Evolutionary conservation across 1,140 invertebrate species (phyloP), one percentile per base, ranked within the genome.

Genomic region (Rhyzopertha dominica): DNA sequence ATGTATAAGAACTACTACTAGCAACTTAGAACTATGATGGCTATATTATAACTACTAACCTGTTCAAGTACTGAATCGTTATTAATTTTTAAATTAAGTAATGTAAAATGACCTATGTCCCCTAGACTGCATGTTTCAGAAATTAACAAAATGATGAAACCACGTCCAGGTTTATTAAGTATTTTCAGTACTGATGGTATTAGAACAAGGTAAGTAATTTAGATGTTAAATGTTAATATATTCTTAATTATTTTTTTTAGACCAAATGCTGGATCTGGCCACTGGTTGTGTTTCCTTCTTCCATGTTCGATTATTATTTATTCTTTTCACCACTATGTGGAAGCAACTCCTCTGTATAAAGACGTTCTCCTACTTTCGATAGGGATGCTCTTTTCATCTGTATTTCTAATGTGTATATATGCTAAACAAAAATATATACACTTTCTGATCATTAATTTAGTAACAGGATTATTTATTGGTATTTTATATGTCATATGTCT

Each of bases 211-310:
- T 34, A 20, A 16, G 19, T 32, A 35, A n/a, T n/a, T 35, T 31
- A 26, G 8, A 36, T 18, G 19, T 8, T 45, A 45, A 25, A 16
- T 37, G 14, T 7, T 20, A 14, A 30, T 30, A 8, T 19, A 20
- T 29, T 14, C 3, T 16, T 23, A 30, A 5, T 19, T 22, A 1
- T 36, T 29, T 16, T 50, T 72, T 69, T 41, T 63, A 74, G 72
- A 57, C 67, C 63, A 51, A 69, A 74, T 48, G 66, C 66, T 17
- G 66, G 61, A 19, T 53, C 67, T 43, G 78, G 78, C 58, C 52
- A 75, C 59, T 80, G 77, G 77, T 53, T 79, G 23, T 67, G 68
- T 22, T 68, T 69, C 30, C 53, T 78, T 22, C 52, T 75, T 14
- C 76, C 76, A 10, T 43, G 70, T 14, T 66, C 69, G 32, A 63